phyloP scores from a whole-genome alignment of 2,113 vertebrate genomes.

The Calidris pygmaea region DNA sequence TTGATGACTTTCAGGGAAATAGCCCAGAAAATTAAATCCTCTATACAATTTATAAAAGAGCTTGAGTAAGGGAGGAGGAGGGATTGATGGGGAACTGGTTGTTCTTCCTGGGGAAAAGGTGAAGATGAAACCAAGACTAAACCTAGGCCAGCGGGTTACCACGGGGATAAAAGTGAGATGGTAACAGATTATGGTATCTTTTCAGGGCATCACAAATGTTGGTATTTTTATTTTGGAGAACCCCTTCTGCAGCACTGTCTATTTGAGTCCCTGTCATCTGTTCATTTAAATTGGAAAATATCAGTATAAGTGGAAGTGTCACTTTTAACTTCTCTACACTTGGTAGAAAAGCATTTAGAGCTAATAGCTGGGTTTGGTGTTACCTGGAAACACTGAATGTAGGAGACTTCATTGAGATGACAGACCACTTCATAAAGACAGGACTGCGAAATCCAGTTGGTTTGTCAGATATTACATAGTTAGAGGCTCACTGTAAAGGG shows the following conservation, averaged over 20 bases:
- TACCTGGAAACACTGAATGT: not conserved
- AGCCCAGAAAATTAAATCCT: not conserved
- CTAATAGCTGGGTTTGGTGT: not conserved
- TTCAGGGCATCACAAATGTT: not conserved
- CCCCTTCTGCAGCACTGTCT: not conserved
- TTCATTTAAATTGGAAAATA: not conserved
- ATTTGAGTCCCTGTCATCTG: not conserved
- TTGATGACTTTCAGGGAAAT: not conserved
- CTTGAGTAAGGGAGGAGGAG: not conserved
- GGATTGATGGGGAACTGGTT: not conserved
- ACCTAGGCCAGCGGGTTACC: not conserved
- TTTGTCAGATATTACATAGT: not conserved
- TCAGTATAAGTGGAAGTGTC: not conserved
- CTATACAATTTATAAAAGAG: not conserved
- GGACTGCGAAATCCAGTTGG: not conserved
- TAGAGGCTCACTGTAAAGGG: not conserved
- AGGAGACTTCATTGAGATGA: not conserved
- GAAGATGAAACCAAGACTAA: not conserved
- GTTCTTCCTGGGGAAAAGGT: not conserved
- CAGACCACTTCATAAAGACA: not conserved
- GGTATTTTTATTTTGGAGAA: not conserved
- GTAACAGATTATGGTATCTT: accelerated
- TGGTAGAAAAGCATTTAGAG: not conserved
- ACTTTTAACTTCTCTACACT: not conserved
- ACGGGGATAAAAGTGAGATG: not conserved